Base-by-base conservation (phyloP, 2,113 vertebrate species). In the Larimichthys crocea region DNA sequence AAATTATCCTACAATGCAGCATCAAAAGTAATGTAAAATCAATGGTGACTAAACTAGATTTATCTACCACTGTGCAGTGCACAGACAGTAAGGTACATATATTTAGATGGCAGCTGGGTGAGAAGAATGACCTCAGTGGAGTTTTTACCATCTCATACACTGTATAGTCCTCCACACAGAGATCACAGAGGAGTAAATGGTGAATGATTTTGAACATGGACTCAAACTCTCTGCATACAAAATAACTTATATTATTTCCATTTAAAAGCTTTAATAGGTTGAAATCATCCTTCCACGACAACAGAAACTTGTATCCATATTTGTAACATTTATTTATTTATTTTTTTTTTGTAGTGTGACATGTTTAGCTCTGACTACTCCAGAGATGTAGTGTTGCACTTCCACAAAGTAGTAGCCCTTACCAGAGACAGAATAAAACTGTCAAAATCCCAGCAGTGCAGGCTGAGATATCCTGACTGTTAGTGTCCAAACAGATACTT, bases 11-110 rank as follows among this genome's bases (percentile, higher is more conserved):
- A 14, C 22, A 46, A 29, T 35, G 40, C 22, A 55, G 22, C 22
- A 55, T 46, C 46, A 55, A 59, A 60, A 60, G 26, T 5, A 3
- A n/a, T 74, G 31, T 46, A 12, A 42, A 61, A 74, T 69, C n/a
- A 1, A 66, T 74, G 24, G 53, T 17, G 42, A 44, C 14, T 75
- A 26, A 57, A 50, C 7, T 29, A 44, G 46, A 83, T 68, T 42
- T 55, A 63, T 48, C 0, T 20, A n/a, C 17, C 46, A 53, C 31
- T 11, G 17, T 24, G 26, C 20, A 19, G 20, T 15, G 29, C 4
- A 0, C 22, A n/a, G 50, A 53, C 48, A 9, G 26, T 40, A 6
- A 19, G 22, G 50, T 3, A 40, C 20, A 8, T 66, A 8, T 4
- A 76, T 57, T 22, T 49, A 57, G 14, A 10, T 9, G 44, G 20